These are phyloP conservation scores for Drosophila pseudotakahashii DNA, from an alignment of 2,888 invertebrate genomes.

Conservation along the genomic window DNA sequence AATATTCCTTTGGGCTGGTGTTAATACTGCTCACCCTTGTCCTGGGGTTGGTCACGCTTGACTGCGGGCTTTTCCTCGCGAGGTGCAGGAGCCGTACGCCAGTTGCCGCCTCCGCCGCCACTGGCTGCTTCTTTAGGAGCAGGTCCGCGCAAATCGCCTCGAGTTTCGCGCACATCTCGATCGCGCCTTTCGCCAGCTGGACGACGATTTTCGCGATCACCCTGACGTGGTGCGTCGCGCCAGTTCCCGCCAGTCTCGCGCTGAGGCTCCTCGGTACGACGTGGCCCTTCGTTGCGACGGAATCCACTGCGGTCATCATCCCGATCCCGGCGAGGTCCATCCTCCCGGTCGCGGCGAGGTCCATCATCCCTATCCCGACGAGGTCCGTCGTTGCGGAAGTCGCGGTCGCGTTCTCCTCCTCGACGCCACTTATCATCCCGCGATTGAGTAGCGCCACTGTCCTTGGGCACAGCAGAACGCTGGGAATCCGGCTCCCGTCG, in stretches of 20 bases:
- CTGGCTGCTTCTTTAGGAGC: slow-evolving; percentile 46
- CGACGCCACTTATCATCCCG: slow-evolving; percentile 69
- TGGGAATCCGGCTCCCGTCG: slow-evolving; percentile 75
- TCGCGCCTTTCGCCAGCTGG: slow-evolving; percentile 66
- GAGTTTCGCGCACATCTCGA: slow-evolving; percentile 72
- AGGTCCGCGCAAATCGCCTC: slow-evolving; percentile 57
- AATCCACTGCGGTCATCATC: slow-evolving; percentile 56
- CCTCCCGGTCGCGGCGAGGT: slow-evolving; percentile 42
- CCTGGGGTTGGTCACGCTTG: slow-evolving; percentile 73
- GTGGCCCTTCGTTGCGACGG: slow-evolving; percentile 53
- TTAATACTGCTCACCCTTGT: slow-evolving; percentile 67
- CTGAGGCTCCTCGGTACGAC: slow-evolving; percentile 72
- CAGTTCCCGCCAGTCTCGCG: slow-evolving; percentile 78
- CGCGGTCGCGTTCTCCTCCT: slow-evolving; percentile 68
- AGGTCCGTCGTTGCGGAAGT: slow-evolving; percentile 60
- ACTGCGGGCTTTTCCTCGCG: slow-evolving; percentile 80
- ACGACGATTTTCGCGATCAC: slow-evolving; percentile 76
- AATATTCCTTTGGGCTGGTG: not conserved
- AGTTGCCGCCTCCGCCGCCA: slow-evolving; percentile 74
- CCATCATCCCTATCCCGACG: slow-evolving; percentile 48
- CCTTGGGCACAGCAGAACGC: slow-evolving; percentile 44
- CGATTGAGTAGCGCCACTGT: slow-evolving; percentile 45
- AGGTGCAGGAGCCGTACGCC: slow-evolving; percentile 78
- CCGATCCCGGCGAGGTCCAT: slow-evolving; percentile 47
- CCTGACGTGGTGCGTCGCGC: slow-evolving; percentile 79